Conservation (phyloP, 2,797 vertebrate genomes). For the Dipus sagitta region DNA sequence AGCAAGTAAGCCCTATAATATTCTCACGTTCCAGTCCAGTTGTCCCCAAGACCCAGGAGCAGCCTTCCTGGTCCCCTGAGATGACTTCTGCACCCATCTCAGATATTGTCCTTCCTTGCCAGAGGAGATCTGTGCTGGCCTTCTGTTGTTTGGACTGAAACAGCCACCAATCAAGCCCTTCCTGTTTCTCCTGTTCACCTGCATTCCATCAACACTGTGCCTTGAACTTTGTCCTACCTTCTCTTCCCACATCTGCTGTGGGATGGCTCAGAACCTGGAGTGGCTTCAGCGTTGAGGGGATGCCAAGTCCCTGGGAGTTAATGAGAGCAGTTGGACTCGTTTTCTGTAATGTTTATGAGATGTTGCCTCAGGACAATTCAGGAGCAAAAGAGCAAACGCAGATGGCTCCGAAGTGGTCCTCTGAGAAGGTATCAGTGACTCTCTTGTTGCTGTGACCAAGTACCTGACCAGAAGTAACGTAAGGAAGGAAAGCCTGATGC, state of each 20-base stretch:
- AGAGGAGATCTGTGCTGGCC: neutral
- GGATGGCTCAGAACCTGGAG: neutral
- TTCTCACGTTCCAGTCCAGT: neutral
- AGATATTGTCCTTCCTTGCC: neutral
- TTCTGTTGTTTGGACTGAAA: neutral
- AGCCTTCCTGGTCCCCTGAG: neutral
- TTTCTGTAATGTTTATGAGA: conserved; percentile 35
- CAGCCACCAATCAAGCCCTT: neutral
- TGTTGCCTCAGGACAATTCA: conserved; percentile 47
- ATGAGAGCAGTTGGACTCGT: conserved; percentile 35
- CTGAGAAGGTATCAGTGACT: neutral
- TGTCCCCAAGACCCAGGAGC: neutral
- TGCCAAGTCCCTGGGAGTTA: conserved; percentile 61
- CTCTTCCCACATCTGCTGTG: conserved; percentile 3
- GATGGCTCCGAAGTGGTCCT: conserved; percentile 25
- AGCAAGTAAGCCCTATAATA: neutral
- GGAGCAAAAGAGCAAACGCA: neutral
- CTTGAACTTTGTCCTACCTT: conserved; percentile 20
- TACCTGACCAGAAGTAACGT: no score
- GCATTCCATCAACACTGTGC: neutral
- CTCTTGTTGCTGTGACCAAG: no score
- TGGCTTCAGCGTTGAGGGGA: neutral
- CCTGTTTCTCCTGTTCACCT: neutral
- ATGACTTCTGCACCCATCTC: neutral
- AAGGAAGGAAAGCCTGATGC: no score